Conservation (phyloP, 2,113 vertebrate species). For the Aplodontia rufa region DNA sequence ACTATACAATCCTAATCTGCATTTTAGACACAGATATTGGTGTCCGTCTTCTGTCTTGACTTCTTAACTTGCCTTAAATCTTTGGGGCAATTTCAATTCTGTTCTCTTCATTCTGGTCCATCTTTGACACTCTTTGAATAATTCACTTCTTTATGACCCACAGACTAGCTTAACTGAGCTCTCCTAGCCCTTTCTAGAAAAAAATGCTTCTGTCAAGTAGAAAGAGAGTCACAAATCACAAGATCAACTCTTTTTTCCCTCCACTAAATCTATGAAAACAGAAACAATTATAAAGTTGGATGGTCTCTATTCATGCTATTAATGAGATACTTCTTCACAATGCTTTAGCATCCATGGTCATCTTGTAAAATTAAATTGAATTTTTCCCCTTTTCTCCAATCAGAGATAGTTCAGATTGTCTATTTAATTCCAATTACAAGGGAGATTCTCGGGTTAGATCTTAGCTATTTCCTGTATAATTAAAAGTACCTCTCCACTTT, state of each 20-base stretch:
- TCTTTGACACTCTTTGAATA: background rate
- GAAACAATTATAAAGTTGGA: conserved; percentile 69
- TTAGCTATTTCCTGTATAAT: background rate
- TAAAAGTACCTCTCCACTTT: conserved; percentile 13
- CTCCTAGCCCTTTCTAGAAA: background rate
- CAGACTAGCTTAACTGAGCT: background rate
- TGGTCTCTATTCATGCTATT: conserved; percentile 52
- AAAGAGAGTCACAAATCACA: background rate
- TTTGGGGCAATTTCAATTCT: background rate
- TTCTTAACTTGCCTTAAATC: background rate
- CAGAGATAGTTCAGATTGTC: conserved; percentile 72
- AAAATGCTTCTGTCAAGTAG: background rate
- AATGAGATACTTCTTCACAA: conserved; percentile 75
- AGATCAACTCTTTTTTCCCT: background rate
- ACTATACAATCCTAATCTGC: background rate
- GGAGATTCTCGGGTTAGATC: conserved; percentile 60
- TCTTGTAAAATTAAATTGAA: conserved; percentile 82
- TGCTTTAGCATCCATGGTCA: conserved; percentile 67
- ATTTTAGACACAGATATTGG: background rate
- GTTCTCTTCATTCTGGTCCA: background rate
- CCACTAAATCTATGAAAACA: background rate
- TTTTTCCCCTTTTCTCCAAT: conserved; percentile 75
- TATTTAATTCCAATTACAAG: conserved; percentile 79
- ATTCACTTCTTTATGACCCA: background rate
- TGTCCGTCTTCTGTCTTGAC: background rate